Percentiles rank a stretch among this genome's conserved stretches.
Conservation (phyloP, 2,888 invertebrate genomes). For the Cyrtodaria siliqua region DNA sequence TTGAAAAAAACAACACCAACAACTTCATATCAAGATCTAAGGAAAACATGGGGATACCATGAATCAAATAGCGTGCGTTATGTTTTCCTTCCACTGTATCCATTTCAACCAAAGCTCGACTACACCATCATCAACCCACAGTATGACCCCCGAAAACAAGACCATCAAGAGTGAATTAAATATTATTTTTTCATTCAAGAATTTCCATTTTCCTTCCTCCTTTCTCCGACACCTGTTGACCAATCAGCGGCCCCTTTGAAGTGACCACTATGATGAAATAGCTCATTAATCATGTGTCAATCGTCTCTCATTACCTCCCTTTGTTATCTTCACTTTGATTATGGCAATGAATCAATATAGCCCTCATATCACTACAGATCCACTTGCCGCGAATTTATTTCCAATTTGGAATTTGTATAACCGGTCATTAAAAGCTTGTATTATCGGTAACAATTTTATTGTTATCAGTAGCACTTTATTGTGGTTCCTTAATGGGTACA, state of each 20-base stretch:
- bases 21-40: no score
- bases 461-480: conserved; percentile 11
- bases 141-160: no score
- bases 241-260: conserved; percentile 53
- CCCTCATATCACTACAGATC: background rate
- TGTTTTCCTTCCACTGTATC: no score
- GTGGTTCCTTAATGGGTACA: conserved; percentile 19
- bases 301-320: conserved; percentile 48
- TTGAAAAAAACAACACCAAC: no score
- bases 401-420: conserved; percentile 45
- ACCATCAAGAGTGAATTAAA: no score
- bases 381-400: conserved; percentile 44
- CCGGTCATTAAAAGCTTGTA: conserved; percentile 37
- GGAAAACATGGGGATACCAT: no score
- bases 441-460: conserved; percentile 11
- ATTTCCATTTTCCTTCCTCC: conserved; percentile 42
- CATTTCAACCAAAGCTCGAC: no score
- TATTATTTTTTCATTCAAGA: conserved; percentile 9
- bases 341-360: background rate
- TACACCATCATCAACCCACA: no score
- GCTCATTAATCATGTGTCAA: conserved; percentile 58
- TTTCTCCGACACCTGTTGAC: conserved; percentile 56
- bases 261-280: conserved; percentile 58
- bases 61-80: no score
- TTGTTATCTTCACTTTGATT: conserved; percentile 38